phyloP scores from a whole-genome alignment of 2,113 vertebrate species.

The Marcusenius ussheri region DNA sequence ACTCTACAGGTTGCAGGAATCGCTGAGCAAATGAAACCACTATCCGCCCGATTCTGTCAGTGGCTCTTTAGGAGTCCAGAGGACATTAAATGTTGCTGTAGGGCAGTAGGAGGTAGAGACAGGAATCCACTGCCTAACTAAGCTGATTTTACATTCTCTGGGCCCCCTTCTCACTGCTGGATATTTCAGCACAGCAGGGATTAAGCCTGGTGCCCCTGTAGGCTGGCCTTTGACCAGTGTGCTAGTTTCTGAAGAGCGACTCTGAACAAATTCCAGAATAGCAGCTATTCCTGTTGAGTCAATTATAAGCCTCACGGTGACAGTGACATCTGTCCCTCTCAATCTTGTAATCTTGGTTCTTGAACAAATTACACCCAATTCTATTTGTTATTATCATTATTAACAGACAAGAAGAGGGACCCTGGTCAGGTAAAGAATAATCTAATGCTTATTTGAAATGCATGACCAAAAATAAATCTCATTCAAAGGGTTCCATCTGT shows the following conservation, averaged over 20 bases:
- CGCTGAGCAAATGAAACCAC: background rate
- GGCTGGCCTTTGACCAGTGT: background rate
- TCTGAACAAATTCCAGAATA: background rate
- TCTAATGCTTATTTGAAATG: background rate
- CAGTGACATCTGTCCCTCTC: background rate
- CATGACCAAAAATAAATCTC: background rate
- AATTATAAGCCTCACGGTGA: background rate
- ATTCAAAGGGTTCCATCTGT: background rate
- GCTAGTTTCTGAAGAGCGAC: background rate
- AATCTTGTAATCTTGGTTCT: background rate
- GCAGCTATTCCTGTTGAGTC: background rate
- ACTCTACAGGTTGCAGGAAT: background rate
- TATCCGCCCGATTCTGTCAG: background rate
- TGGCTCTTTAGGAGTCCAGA: background rate
- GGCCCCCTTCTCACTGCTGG: background rate
- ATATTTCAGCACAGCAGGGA: background rate
- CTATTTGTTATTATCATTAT: background rate
- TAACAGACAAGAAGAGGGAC: background rate
- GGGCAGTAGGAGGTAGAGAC: background rate
- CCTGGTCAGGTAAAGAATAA: background rate
- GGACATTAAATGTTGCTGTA: background rate
- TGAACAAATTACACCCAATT: background rate
- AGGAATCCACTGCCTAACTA: background rate
- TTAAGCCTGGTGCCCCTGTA: background rate
- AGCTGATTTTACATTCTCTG: background rate